A percentile compares a stretch with the other conserved stretches of the same genome.
These are phyloP conservation scores for Coremacera marginata DNA, from an alignment of 2,888 invertebrate genomes.

Conservation along the genomic window DNA sequence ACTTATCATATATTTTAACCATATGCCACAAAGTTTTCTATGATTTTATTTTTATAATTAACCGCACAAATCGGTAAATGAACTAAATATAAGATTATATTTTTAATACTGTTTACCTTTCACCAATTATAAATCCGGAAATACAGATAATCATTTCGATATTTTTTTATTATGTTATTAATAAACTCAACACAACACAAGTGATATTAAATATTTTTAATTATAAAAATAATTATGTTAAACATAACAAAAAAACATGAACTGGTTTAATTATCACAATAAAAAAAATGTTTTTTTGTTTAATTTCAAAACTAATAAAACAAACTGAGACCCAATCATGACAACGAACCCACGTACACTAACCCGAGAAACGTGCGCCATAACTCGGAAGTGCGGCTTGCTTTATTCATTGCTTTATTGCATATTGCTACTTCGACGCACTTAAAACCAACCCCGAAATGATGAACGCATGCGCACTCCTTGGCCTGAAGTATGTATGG, in stretches of 20 bases:
- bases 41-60: no score
- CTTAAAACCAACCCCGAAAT: slow-evolving; percentile 12
- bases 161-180: no score
- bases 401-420: slow-evolving; percentile 2
- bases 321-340: slow-evolving; percentile 26
- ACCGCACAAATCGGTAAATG: no score
- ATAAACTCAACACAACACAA: not conserved
- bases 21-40: no score
- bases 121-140: slow-evolving; percentile 73
- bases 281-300: slow-evolving; percentile 4
- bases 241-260: not conserved
- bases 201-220: slow-evolving; percentile 1
- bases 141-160: slow-evolving; percentile 73
- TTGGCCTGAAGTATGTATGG: not conserved
- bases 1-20: no score
- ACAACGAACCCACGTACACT: slow-evolving; percentile 30
- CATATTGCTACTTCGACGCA: slow-evolving; percentile 14
- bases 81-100: not conserved
- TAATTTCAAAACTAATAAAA: not conserved
- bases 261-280: slow-evolving; percentile 23
- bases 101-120: slow-evolving; percentile 67
- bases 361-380: slow-evolving; percentile 25
- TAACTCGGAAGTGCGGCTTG: slow-evolving; percentile 33
- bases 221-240: not conserved
- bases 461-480: not conserved